Base-by-base conservation (phyloP, 2,113 vertebrate species). In the Saccopteryx leptura region DNA sequence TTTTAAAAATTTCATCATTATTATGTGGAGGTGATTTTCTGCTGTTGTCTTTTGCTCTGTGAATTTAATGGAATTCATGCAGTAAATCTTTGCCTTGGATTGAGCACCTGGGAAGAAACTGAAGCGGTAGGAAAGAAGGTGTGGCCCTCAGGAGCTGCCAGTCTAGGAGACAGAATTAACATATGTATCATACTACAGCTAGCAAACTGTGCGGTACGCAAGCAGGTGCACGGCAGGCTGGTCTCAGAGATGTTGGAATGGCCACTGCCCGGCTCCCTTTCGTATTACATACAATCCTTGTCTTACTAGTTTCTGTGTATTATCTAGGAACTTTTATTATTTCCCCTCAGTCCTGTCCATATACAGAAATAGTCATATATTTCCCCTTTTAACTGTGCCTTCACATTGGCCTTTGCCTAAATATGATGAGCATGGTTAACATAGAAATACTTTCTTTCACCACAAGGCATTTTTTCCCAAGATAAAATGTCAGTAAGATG, bases 11-110 rank as follows among this genome's bases (percentile, higher is more conserved):
- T 48, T 85, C 3, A 58, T 50, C 33, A 46, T 89, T 79, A 52
- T 56, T 69, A 6, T 39, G 23, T 68, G n/a, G 23, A 56, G 46
- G 50, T 83, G 75, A 54, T 91, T 83, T 97, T 88, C 21, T 84
- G n/a, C 31, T 84, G 0, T 52, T 2, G 24, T 69, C 71, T 87
- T 93, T 88, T 63, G 60, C 52, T 72, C 52, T 76, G 28, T 69
- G 33, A 28, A 7, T 74, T 86, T 66, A 54, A 26, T 79, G 24
- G 31, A 88, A 31, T 69, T 90, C 90, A 52, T 88, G 28, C 80
- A 28, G 74, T 72, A 69, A 65, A 80, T 3, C 60, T 94, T 90
- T 58, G 46, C 28, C 72, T 52, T 92, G 28, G 24, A 48, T 31
- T 52, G 14, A 75, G 61, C 31, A 48, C 9, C 6, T 56, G n/a